Evolutionary conservation across 2,888 invertebrate genomes (phyloP).

Genomic region (Melanostoma scalare): DNA sequence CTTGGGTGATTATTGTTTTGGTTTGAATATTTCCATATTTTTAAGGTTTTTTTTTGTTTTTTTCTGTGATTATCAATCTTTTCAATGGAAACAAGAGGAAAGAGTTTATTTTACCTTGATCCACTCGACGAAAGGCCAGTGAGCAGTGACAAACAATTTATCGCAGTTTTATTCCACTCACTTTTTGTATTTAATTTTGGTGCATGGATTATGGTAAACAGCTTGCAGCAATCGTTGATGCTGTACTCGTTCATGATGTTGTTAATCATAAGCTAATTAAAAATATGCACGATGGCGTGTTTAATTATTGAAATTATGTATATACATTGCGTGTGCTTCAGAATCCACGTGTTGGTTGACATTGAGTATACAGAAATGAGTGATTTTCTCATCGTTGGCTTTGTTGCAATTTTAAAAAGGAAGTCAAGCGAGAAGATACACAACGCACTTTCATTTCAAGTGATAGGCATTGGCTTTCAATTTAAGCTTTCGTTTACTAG

Average conservation of each 20-base stretch:
- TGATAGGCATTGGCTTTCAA: too few species aligned
- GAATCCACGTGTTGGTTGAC: not conserved
- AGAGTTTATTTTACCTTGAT: slow-evolving; percentile 23
- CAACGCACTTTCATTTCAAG: too few species aligned
- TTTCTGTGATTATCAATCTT: slow-evolving; percentile 1
- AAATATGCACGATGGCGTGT: slow-evolving; percentile 9
- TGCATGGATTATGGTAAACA: slow-evolving; percentile 56
- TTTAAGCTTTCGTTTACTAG: too few species aligned
- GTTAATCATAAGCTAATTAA: slow-evolving; percentile 39
- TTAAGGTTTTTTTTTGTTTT: slow-evolving; percentile 3
- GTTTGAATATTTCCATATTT: slow-evolving; percentile 39
- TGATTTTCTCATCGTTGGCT: too few species aligned
- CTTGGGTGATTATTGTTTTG: slow-evolving; percentile 50
- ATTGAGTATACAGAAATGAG: not conserved
- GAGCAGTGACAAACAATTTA: slow-evolving; percentile 32
- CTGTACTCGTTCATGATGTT: not conserved
- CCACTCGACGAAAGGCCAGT: slow-evolving; percentile 24
- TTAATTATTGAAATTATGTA: slow-evolving; percentile 46
- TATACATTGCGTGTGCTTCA: slow-evolving; percentile 1
- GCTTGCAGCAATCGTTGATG: slow-evolving; percentile 11
- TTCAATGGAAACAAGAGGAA: not conserved
- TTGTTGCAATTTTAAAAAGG: too few species aligned
- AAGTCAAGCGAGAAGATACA: too few species aligned
- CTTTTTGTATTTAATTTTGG: slow-evolving; percentile 37
- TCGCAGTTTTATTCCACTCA: slow-evolving; percentile 25